Evolutionary conservation across 2,888 invertebrate species (phyloP).

Genomic region (Noctua pronuba): DNA sequence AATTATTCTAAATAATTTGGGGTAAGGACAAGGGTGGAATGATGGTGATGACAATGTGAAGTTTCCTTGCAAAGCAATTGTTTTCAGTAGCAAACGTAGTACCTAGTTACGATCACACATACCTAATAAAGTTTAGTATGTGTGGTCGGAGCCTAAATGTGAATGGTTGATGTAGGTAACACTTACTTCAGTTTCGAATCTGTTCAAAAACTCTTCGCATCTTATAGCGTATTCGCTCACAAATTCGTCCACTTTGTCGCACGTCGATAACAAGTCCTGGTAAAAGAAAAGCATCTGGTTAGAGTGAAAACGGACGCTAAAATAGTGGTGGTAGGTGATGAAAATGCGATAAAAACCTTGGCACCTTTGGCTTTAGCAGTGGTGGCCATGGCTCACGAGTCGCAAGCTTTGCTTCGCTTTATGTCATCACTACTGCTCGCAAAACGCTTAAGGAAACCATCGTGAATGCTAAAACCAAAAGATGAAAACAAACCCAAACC

Average conservation of each 20-base stretch:
- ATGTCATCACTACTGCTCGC: neutral
- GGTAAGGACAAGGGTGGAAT: neutral
- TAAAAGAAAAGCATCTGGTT: neutral
- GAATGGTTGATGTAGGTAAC: neutral
- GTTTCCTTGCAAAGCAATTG: neutral
- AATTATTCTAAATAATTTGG: neutral
- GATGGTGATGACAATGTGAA: neutral
- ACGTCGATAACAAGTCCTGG: conserved; percentile 75
- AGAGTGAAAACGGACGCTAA: neutral
- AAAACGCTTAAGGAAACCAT: neutral
- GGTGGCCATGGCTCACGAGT: neutral
- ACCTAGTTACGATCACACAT: neutral
- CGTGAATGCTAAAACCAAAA: neutral
- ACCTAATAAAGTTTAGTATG: neutral
- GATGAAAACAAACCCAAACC: neutral
- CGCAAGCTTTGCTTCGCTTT: neutral
- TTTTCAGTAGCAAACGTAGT: neutral
- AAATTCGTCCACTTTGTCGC: conserved; percentile 74
- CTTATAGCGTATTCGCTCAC: conserved; percentile 71
- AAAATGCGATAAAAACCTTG: neutral
- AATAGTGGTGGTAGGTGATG: neutral
- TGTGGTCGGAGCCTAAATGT: neutral
- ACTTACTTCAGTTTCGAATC: conserved; percentile 70
- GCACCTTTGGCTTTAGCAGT: too few species aligned
- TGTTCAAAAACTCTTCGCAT: conserved; percentile 71